Evolutionary conservation across 30 jellyfish, hydroid and myxozoan genomes (phyloP).

Genomic region (Turritopsis dohrnii): DNA sequence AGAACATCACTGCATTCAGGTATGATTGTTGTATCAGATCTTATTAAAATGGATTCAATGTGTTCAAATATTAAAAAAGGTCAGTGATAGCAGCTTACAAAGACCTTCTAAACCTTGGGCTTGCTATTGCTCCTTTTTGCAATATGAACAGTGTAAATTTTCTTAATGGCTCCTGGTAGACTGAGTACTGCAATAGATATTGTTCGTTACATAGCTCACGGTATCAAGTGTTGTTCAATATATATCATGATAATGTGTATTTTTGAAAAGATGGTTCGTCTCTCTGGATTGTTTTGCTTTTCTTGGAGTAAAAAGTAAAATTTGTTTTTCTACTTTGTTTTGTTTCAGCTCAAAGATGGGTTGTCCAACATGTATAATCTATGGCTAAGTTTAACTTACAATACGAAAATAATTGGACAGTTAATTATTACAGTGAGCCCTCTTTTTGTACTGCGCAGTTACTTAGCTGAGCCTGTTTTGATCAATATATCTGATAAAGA

Average conservation of each 20-base stretch:
- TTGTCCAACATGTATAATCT: neutral
- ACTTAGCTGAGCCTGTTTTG: constrained; percentile 3
- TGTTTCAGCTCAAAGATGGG: constrained; percentile 12
- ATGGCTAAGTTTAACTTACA: constrained; percentile 11
- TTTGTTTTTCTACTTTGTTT: neutral
- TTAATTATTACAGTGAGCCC: neutral
- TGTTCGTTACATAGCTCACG: too few relatives aligned
- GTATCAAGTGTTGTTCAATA: too few relatives aligned
- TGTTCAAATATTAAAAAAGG: neutral
- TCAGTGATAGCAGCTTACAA: neutral
- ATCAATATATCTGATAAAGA: neutral
- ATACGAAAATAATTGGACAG: neutral
- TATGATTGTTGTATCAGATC: too few relatives aligned
- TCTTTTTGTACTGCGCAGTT: neutral
- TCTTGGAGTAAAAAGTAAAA: too few relatives aligned
- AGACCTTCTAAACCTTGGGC: too few relatives aligned
- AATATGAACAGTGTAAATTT: too few relatives aligned
- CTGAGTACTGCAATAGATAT: too few relatives aligned
- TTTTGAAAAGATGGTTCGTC: too few relatives aligned
- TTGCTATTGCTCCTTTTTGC: too few relatives aligned
- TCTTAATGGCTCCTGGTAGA: too few relatives aligned
- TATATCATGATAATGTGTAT: too few relatives aligned
- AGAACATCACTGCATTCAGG: constrained; percentile 17
- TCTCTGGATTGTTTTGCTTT: too few relatives aligned
- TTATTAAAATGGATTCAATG: neutral